Percentiles rank a stretch among this genome's conserved stretches.
These are phyloP conservation scores for Calliphora vomitoria DNA, from an alignment of 2,888 invertebrate genomes.

Conservation along the genomic window DNA sequence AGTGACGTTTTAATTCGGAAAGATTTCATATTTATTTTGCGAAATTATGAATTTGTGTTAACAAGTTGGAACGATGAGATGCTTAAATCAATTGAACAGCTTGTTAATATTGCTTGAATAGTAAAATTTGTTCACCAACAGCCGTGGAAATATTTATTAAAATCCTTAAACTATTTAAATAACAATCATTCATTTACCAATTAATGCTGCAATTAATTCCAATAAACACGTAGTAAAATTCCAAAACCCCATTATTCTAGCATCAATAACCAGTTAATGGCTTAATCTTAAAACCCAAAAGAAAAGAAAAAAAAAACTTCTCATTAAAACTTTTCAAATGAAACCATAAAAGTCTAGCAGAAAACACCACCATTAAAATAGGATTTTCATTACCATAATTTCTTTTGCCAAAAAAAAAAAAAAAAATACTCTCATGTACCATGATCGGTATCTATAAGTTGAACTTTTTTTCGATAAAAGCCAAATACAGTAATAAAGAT, in stretches of 20 bases:
- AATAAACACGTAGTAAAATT: conserved; percentile 5
- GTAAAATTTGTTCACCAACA: not conserved
- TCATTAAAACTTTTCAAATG: conserved; percentile 32
- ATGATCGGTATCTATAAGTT: conserved; percentile 30
- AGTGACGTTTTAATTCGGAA: too few species aligned
- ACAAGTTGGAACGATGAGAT: not conserved
- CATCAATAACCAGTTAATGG: conserved; percentile 30
- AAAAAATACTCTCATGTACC: not conserved
- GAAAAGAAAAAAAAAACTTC: not conserved
- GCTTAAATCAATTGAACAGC: conserved; percentile 26
- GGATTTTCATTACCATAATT: conserved; percentile 27
- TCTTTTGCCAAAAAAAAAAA: not conserved
- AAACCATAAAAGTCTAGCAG: not conserved
- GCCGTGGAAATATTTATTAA: not conserved
- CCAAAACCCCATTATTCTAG: not conserved
- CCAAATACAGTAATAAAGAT: conserved; percentile 54
- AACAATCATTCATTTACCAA: too few species aligned
- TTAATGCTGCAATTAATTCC: not conserved
- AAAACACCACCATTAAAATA: conserved; percentile 13
- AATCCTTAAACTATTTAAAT: too few species aligned
- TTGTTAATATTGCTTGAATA: not conserved
- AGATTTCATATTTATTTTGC: not conserved
- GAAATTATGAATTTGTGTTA: not conserved
- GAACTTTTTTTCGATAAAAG: conserved; percentile 42
- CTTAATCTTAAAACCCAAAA: conserved; percentile 18